Base-by-base conservation (phyloP, 1,140 invertebrate genomes). In the Cecropterus lyciades region DNA sequence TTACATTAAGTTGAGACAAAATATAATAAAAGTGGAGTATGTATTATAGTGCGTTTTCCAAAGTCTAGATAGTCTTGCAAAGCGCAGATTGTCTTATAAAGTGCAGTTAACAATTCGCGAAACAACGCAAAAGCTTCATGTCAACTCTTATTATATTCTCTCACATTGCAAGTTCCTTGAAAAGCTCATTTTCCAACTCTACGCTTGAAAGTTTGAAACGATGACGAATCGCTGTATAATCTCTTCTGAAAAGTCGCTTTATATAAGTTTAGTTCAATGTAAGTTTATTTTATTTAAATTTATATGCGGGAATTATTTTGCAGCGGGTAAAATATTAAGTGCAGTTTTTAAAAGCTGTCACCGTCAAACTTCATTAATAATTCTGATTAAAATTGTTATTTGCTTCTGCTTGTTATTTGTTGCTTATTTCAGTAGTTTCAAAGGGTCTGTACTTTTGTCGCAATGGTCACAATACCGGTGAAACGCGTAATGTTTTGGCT, bases 81-180 rank as follows among this genome's bases (percentile, higher is more conserved):
- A 43, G 5, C 13, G 40, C 40, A 14, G 40, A 43, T 43, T 43
- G 40, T 43, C 40, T 43, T 43, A 3, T 43, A 43, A 43, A 43
- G n/a, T 43, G 40, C 40, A 11, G 33, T 37, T 37, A 11, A 37
- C 33, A 30, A 30, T 30, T 37, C 33, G 33, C 11, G 33, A 37
- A 37, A 37, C 33, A 37, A 37, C 33, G 10, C 10, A 37, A 37
- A 37, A 37, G 33, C 33, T 37, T 37, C 33, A 9, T 37, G 33
- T 11, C 33, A 10, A 11, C 33, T 37, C 33, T 37, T 37, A 37
- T 37, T 37, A 37, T 37, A 37, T 37, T 37, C 33, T 37, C 33
- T 37, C 33, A 37, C 33, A 10, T 11, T 37, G 33, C 33, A 37
- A 37, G 10, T 37, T 37, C n/a, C 33, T 37, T n/a, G 11, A 37